Evolutionary conservation across 2,113 vertebrate genomes (phyloP).

Genomic region (Myiozetetes cayanensis): DNA sequence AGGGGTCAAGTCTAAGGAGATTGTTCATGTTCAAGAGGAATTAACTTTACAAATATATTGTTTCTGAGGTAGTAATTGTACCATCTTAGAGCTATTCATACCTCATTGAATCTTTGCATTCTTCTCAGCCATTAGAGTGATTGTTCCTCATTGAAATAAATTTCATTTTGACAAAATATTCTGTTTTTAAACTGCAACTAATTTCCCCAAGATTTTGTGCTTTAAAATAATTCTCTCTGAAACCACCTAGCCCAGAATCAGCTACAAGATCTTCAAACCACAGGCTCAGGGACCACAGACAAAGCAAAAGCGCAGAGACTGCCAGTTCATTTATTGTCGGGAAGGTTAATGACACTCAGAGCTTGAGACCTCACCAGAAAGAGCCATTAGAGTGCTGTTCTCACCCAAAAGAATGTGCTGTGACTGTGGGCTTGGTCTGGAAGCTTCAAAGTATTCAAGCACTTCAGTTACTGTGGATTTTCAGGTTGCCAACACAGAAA

Average conservation of each 20-base stretch:
- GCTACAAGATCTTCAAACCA: neutral
- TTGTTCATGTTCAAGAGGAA: slow-evolving; percentile 83
- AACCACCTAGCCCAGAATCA: neutral
- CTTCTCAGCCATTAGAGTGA: slow-evolving; percentile 80
- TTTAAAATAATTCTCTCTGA: slow-evolving; percentile 41
- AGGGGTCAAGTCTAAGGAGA: slow-evolving; percentile 87
- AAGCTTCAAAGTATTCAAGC: neutral
- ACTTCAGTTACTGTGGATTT: neutral
- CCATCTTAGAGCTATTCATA: slow-evolving; percentile 91
- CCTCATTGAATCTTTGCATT: slow-evolving; percentile 90
- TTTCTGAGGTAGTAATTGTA: slow-evolving; percentile 94
- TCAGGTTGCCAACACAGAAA: neutral
- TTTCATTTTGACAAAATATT: slow-evolving; percentile 81
- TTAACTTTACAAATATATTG: slow-evolving; percentile 95
- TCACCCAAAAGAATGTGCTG: neutral
- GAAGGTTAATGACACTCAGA: neutral
- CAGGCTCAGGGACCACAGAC: neutral
- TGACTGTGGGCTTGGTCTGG: neutral
- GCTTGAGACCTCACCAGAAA: neutral
- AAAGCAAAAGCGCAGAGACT: neutral
- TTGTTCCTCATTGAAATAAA: slow-evolving; percentile 78
- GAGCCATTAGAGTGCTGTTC: neutral
- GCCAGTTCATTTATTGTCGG: neutral
- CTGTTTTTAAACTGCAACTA: slow-evolving; percentile 71
- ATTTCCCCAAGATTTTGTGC: slow-evolving; percentile 65